These are phyloP conservation scores for Scaptomyza flava DNA, from an alignment of 2,888 invertebrate species.

Conservation along the genomic window DNA sequence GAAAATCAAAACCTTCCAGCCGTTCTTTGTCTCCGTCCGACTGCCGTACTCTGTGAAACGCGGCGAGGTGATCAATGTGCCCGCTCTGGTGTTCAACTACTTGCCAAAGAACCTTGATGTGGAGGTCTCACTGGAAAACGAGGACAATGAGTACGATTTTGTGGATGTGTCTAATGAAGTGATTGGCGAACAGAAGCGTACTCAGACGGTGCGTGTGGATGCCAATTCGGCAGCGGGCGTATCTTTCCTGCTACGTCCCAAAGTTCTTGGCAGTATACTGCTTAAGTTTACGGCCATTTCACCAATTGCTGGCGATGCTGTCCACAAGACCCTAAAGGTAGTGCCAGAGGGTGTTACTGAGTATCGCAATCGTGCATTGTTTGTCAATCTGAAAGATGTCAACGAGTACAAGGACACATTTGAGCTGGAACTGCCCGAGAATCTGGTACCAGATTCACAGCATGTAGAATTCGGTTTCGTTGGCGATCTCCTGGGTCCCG, in stretches of 20 bases:
- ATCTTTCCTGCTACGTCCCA: conserved; percentile 93
- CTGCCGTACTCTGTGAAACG: conserved; percentile 95
- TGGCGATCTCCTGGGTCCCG: conserved; percentile 87
- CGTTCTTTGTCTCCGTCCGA: conserved; percentile 93
- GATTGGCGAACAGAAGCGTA: conserved; percentile 92
- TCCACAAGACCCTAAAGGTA: conserved; percentile 90
- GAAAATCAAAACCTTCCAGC: conserved; percentile 90
- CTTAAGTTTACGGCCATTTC: conserved; percentile 91
- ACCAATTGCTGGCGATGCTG: conserved; percentile 91
- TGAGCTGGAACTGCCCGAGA: conserved; percentile 90
- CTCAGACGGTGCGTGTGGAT: conserved; percentile 88
- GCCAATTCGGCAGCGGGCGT: conserved; percentile 90
- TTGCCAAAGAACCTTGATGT: conserved; percentile 90
- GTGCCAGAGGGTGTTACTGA: conserved; percentile 93
- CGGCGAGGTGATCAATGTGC: conserved; percentile 94
- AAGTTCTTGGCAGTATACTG: conserved; percentile 89
- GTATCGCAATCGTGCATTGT: conserved; percentile 89
- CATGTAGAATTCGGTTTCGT: conserved; percentile 86
- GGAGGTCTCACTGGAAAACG: conserved; percentile 92
- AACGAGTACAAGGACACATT: conserved; percentile 87
- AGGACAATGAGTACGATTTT: conserved; percentile 92
- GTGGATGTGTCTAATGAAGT: conserved; percentile 94
- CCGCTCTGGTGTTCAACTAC: conserved; percentile 94
- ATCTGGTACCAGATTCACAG: conserved; percentile 88
- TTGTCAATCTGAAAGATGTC: conserved; percentile 89